Evolutionary conservation across 2,113 vertebrate species (phyloP).

Genomic region (Coreoperca whiteheadi): DNA sequence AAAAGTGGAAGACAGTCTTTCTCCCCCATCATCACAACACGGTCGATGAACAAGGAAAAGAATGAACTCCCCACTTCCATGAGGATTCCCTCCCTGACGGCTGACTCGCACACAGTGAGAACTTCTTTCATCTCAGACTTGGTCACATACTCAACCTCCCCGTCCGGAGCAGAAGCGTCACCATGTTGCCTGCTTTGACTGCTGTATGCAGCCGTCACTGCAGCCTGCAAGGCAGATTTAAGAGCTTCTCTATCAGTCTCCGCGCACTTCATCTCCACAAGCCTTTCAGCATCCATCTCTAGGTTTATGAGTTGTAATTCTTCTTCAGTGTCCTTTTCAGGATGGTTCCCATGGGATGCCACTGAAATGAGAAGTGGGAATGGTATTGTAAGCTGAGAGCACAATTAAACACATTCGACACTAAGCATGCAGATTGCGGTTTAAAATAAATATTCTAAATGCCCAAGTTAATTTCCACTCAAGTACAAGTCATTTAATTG

Average conservation of each 20-base stretch:
- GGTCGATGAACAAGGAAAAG: slow-evolving; percentile 93
- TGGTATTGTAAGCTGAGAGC: background rate
- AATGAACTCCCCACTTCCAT: slow-evolving; percentile 91
- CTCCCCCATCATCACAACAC: slow-evolving; percentile 90
- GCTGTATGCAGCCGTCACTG: slow-evolving; percentile 75
- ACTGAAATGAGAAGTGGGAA: slow-evolving; percentile 55
- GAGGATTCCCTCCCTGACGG: slow-evolving; percentile 90
- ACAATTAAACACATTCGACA: background rate
- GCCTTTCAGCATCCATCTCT: slow-evolving; percentile 82
- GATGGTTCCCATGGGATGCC: slow-evolving; percentile 72
- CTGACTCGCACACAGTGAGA: slow-evolving; percentile 91
- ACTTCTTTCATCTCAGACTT: slow-evolving; percentile 92
- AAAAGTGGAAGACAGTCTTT: slow-evolving; percentile 90
- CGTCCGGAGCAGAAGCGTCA: slow-evolving; percentile 67
- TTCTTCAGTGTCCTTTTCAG: slow-evolving; percentile 80
- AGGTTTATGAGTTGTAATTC: slow-evolving; percentile 80
- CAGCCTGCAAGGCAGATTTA: slow-evolving; percentile 81
- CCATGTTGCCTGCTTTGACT: slow-evolving; percentile 66
- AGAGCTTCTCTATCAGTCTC: slow-evolving; percentile 84
- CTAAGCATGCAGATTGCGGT: background rate
- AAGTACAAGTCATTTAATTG: background rate
- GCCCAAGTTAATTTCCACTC: background rate
- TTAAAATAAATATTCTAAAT: background rate
- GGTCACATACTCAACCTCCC: slow-evolving; percentile 84
- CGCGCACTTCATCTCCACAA: slow-evolving; percentile 79